A percentile compares a stretch with the other conserved stretches of the same genome.
Conservation (phyloP, 1,140 invertebrate species). For the Bemisia tabaci region DNA sequence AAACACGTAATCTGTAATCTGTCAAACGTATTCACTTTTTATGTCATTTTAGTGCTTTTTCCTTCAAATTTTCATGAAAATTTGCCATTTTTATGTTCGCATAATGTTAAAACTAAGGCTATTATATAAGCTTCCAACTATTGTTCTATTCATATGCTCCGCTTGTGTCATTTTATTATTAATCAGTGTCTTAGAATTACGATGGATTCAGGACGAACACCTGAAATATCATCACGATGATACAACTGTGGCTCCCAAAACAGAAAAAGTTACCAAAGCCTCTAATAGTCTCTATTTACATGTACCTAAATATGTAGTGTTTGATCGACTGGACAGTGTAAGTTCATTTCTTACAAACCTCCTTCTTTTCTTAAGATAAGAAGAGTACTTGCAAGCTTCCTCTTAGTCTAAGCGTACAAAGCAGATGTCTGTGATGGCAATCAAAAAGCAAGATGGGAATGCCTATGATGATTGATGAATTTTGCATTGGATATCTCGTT, state of each 20-base stretch:
- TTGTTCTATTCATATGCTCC: conserved; percentile 11
- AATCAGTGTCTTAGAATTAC: conserved; percentile 18
- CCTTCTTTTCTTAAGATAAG: neutral
- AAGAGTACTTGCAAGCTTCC: too few species aligned
- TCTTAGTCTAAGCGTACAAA: neutral
- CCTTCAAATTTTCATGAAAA: too few species aligned
- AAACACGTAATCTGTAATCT: too few species aligned
- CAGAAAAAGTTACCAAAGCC: too few species aligned
- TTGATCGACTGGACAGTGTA: conserved; percentile 14
- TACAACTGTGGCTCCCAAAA: neutral
- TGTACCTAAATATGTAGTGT: conserved; percentile 12
- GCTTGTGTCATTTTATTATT: conserved; percentile 16
- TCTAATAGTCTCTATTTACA: neutral
- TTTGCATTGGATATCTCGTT: too few species aligned
- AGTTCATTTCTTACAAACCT: conserved; percentile 5
- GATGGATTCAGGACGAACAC: conserved; percentile 18
- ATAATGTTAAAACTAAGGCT: neutral
- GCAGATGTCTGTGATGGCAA: too few species aligned
- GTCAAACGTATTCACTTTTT: too few species aligned
- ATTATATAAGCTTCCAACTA: neutral
- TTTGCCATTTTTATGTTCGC: too few species aligned
- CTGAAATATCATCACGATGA: conserved; percentile 18
- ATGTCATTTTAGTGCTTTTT: too few species aligned
- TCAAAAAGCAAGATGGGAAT: too few species aligned
- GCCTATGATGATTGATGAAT: too few species aligned